Base-by-base conservation (phyloP, 1,140 invertebrate species). In the Eriosoma lanigerum region DNA sequence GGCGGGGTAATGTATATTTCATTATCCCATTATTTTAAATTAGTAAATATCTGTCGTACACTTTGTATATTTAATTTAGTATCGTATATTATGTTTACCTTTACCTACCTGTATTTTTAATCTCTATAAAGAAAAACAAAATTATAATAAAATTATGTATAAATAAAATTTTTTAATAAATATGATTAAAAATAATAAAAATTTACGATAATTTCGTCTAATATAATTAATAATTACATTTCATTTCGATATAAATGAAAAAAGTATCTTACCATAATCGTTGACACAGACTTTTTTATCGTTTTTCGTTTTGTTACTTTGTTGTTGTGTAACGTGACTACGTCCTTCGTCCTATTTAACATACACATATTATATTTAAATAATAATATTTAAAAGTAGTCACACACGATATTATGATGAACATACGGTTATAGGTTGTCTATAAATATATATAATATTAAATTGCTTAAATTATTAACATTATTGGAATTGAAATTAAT, bases 221-320 rank as follows among this genome's bases (percentile, higher is more conserved):
- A n/a, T n/a, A n/a, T n/a, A n/a, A n/a, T n/a, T n/a, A 3, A 38
- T 38, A 38, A 4, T 4, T 38, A 38, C 32, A 38, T 38, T 38
- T 38, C 32, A 38, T 38, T 38, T 38, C 8, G 32, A 4, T 3
- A 38, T 38, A 38, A 38, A 44, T 21, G 24, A 15, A 0, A 21
- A 4, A 38, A 17, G 8, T 44, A 8, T 5, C 68, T 70, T 70
- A 70, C 68, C 68, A 24, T 70, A 70, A 70, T 70, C 68, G 24
- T 70, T 50, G 24, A 50, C 48, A 10, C 3, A 3, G 15, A 21
- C 2, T 26, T 50, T 70, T 19, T 50, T 70, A 10, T 70, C 68
- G 24, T 3, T 50, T 50, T 50, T 70, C 48, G 24, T 50, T 29
- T 70, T 70, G 66, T 8, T 50, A 70, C 2, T 21, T 29, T 70